These are phyloP conservation scores for Trachelus troglodyta DNA, from an alignment of 2,888 invertebrate genomes.

Conservation along the genomic window DNA sequence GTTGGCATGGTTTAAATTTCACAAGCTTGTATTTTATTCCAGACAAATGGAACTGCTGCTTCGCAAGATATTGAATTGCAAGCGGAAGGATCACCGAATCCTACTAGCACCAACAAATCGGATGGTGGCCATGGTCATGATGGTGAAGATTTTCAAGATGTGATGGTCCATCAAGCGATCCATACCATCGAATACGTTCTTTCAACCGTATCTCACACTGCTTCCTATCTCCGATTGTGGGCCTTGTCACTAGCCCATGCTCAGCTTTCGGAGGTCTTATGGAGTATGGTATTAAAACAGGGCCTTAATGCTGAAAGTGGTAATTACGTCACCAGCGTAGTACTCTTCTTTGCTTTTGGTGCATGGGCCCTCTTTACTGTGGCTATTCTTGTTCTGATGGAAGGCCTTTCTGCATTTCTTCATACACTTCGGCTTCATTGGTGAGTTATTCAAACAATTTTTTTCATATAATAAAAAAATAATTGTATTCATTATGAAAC, in stretches of 20 bases:
- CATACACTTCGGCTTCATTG: conserved; percentile 91
- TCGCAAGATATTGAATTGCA: conserved; percentile 71
- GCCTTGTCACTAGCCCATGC: conserved; percentile 96
- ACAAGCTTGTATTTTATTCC: neutral
- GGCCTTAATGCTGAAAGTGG: conserved; percentile 64
- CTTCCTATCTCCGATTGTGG: conserved; percentile 96
- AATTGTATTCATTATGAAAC: neutral
- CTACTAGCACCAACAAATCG: conserved; percentile 70
- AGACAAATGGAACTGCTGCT: conserved; percentile 58
- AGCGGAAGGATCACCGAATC: conserved; percentile 67
- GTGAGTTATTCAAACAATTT: conserved; percentile 65
- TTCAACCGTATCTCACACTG: conserved; percentile 96
- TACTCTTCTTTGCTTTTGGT: conserved; percentile 76
- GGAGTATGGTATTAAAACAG: conserved; percentile 75
- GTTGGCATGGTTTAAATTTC: neutral
- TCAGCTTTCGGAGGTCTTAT: conserved; percentile 86
- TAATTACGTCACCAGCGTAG: conserved; percentile 63
- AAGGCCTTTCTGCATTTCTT: conserved; percentile 90
- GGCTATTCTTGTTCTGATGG: conserved; percentile 88
- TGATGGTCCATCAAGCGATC: conserved; percentile 94
- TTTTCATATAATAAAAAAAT: neutral
- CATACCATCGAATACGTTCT: conserved; percentile 97
- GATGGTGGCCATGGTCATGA: conserved; percentile 28
- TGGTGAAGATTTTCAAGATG: conserved; percentile 77
- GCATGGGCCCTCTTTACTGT: conserved; percentile 85